Conservation (phyloP, 1,140 invertebrate genomes). For the Oedothorax gibbosus region DNA sequence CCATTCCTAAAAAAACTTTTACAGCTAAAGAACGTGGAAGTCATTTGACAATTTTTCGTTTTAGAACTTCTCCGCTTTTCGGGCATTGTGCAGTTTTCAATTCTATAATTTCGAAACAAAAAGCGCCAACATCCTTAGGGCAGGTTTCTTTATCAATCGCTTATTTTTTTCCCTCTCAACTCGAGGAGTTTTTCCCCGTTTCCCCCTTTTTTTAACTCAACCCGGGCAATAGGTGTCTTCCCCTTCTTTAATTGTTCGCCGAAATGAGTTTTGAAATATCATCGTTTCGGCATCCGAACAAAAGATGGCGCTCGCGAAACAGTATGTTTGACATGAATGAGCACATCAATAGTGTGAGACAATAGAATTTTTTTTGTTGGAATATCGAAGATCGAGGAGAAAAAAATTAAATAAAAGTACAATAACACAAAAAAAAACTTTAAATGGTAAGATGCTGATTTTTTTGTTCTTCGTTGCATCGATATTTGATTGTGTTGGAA, state of each 20-base stretch:
- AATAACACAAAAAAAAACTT: neutral
- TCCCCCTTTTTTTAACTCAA: neutral
- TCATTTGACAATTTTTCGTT: too few species aligned
- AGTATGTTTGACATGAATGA: conserved; percentile 35
- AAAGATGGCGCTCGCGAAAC: conserved; percentile 4
- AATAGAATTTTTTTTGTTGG: conserved; percentile 15
- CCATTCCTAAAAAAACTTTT: too few species aligned
- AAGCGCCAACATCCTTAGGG: neutral
- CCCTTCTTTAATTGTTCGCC: conserved; percentile 29
- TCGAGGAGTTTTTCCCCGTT: neutral
- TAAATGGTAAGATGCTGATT: neutral
- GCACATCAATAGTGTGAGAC: conserved; percentile 8
- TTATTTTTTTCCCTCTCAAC: neutral
- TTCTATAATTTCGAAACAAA: too few species aligned
- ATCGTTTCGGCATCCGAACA: conserved; percentile 35
- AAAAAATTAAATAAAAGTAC: neutral
- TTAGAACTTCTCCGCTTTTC: too few species aligned
- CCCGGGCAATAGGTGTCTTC: neutral
- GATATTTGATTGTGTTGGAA: conserved; percentile 19
- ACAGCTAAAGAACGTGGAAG: too few species aligned
- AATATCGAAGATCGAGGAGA: neutral
- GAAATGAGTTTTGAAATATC: conserved; percentile 47
- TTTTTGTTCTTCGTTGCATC: conserved; percentile 20
- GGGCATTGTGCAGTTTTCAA: too few species aligned
- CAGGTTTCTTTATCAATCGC: conserved; percentile 19